Base-by-base conservation (phyloP, 1,140 invertebrate genomes). In the Globodera ellingtonae region DNA sequence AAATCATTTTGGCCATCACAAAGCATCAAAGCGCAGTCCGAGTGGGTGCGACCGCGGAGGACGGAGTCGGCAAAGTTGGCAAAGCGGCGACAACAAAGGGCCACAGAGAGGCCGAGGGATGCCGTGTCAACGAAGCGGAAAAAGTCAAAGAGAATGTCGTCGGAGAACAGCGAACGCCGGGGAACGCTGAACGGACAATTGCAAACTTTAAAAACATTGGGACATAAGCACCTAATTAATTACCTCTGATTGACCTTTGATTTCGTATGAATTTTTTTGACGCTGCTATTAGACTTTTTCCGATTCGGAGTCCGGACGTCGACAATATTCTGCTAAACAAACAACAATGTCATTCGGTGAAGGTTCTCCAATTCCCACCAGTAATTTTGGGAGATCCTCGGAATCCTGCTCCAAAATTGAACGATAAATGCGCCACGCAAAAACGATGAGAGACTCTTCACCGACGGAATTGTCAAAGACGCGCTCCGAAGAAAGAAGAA, bases 381-480 rank as follows among this genome's bases (percentile, higher is more conserved):
- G 24, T 9, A 75, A 24, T 75, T 75, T 46, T 18, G 65, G 35
- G 2, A 35, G 24, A 35, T 15, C 4, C 46, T n/a, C 48, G 7
- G 65, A 75, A 75, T 75, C 52, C 15, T 75, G 47, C 8, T 52
- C 7, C 56, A 75, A 62, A 62, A 59, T 75, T 56, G 56, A 56
- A 21, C 73, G 35, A 56, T 62, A 56, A 75, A n/a, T 75, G 65
- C 46, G 56, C 73, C 73, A 75, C 50, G 65, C 65, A 56, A 56
- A 75, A 52, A 62, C 9, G 46, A 65, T 47, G 18, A 75, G 56
- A 44, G 73, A 24, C 21, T 65, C 50, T 6, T 46, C 73, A 0
- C 35, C 65, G 46, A 75, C 73, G 5, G 73, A 75, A 56, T 35
- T 75, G n/a, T 75, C 73, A 56, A 75, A 75, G 35, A 75, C 73